A percentile compares a stretch with the other conserved stretches of the same genome.
Evolutionary conservation across 2,797 vertebrate genomes (phyloP).

Genomic region (Eidolon dupreanum): DNA sequence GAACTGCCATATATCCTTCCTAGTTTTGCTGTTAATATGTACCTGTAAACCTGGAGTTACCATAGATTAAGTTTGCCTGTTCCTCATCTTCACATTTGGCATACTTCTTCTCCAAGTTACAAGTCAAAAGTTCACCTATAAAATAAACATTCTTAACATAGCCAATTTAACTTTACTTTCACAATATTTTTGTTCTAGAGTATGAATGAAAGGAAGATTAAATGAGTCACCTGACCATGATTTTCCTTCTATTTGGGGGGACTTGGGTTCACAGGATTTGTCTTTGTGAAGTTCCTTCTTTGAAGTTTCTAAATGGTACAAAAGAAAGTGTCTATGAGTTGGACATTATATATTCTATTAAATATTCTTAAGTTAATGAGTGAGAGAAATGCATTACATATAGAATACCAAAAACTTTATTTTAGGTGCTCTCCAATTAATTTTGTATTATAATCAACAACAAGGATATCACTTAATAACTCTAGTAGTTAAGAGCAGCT

Average conservation of each 20-base stretch:
- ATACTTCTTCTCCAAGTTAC: conserved; percentile 70
- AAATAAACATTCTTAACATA: conserved; percentile 47
- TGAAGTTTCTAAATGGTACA: conserved; percentile 70
- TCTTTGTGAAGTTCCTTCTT: conserved; percentile 28
- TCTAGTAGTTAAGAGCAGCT: conserved; percentile 17
- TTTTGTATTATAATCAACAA: background rate
- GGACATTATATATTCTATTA: background rate
- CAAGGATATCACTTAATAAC: conserved; percentile 14
- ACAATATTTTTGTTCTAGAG: conserved; percentile 19
- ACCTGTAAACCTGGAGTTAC: conserved; percentile 83
- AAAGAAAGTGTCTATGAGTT: conserved; percentile 56
- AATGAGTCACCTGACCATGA: conserved; percentile 81
- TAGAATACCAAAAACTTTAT: background rate
- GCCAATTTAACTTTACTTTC: background rate
- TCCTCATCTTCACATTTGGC: conserved; percentile 70
- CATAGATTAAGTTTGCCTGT: conserved; percentile 71
- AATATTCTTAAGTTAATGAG: conserved; percentile 25
- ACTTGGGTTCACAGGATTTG: conserved; percentile 63
- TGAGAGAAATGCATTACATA: conserved; percentile 9
- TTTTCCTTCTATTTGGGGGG: conserved; percentile 73
- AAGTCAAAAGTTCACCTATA: conserved; percentile 79
- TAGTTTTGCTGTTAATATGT: conserved; percentile 25
- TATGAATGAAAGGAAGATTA: conserved; percentile 27
- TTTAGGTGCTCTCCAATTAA: background rate
- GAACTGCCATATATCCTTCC: background rate